phyloP scores from a whole-genome alignment of 2,113 vertebrate species.

The Helogale parvula region DNA sequence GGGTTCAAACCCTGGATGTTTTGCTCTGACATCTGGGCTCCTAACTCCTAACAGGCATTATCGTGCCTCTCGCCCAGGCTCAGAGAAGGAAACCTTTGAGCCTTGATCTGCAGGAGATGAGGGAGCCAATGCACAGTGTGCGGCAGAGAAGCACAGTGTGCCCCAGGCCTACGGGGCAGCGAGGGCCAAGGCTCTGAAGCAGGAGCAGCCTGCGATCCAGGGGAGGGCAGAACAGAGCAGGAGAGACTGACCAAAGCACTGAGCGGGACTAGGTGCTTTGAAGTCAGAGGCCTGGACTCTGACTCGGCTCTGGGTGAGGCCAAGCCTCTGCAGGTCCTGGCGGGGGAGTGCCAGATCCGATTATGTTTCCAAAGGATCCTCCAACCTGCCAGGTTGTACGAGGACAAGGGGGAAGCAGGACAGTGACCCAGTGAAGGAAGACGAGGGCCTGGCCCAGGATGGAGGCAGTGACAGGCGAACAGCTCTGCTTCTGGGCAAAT shows the following conservation, averaged over 20 bases:
- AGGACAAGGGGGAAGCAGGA: background rate
- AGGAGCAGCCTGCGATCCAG: background rate
- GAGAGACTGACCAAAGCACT: background rate
- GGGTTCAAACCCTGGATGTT: background rate
- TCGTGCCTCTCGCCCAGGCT: background rate
- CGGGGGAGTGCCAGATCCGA: background rate
- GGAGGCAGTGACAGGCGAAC: no score
- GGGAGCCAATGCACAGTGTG: rapidly evolving
- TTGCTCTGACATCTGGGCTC: background rate
- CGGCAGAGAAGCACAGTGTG: background rate
- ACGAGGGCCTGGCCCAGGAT: background rate
- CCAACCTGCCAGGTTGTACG: background rate
- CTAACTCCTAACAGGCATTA: background rate
- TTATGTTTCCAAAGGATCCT: background rate
- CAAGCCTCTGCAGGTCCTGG: background rate
- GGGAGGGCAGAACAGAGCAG: background rate
- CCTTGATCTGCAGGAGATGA: no score
- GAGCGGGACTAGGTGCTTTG: background rate
- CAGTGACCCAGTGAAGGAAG: background rate
- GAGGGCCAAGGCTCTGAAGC: background rate
- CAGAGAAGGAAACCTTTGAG: background rate
- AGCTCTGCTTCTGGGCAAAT: background rate
- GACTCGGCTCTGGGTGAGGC: background rate
- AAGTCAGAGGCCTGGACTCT: no score
- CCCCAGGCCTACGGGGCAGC: background rate